Percentiles rank a stretch among this genome's conserved stretches.
Conservation (phyloP, 1,140 invertebrate genomes). For the Musca vetustissima region DNA sequence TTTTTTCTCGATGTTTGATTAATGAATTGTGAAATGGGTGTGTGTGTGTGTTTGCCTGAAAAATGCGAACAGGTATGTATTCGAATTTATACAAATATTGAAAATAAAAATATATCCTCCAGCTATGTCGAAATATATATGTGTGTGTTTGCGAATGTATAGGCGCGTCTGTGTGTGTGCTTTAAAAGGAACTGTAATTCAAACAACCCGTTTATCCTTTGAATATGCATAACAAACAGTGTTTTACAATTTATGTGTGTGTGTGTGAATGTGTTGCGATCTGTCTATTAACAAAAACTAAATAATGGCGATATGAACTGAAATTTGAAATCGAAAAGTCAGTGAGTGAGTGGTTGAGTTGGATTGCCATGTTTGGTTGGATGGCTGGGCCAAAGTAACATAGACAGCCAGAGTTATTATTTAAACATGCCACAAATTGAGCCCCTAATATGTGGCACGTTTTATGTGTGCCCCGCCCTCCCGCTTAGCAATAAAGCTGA, state of each 20-base stretch:
- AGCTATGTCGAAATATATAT: no score
- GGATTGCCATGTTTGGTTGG: no score
- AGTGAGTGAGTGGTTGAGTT: neutral
- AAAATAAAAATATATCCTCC: no score
- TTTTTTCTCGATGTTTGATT: no score
- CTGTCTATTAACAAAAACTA: neutral
- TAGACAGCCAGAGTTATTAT: neutral
- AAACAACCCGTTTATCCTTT: slow-evolving; percentile 21
- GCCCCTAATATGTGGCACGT: slow-evolving; percentile 7
- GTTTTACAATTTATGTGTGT: neutral
- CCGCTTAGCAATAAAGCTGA: neutral
- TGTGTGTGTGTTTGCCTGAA: no score
- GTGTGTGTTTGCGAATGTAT: no score
- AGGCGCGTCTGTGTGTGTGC: no score
- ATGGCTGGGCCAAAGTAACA: neutral
- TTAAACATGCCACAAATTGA: slow-evolving; percentile 9
- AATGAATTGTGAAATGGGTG: no score
- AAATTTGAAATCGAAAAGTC: neutral
- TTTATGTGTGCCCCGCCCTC: neutral
- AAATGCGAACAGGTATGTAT: no score
- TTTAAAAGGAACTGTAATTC: slow-evolving; percentile 19
- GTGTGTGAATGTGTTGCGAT: neutral
- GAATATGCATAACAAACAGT: slow-evolving; percentile 1
- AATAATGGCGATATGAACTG: neutral
- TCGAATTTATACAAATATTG: no score